Evolutionary conservation across 1,140 invertebrate species (phyloP), one percentile per base, ranked within the genome.

Genomic region (Solenopsis fugax): DNA sequence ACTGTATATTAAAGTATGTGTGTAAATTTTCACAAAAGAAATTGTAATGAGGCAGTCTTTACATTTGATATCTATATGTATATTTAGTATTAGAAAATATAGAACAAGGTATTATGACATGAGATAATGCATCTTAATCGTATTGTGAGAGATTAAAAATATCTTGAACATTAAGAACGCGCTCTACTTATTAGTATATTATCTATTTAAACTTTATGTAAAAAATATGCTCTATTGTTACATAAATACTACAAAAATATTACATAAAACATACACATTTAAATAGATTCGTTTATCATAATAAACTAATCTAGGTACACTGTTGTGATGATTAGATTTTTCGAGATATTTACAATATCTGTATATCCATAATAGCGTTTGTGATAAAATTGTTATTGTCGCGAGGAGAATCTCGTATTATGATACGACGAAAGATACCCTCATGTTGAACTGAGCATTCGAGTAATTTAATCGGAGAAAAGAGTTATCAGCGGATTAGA

Each of bases 351-450:
- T 54, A 54, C 10, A 37, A 24, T 56, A 34, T 73, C 1, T n/a
- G n/a, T n/a, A n/a, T n/a, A n/a, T n/a, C 13, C 50, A 56, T 13
- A 75, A 41, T 75, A 58, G 12, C 6, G 37, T 56, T 4, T 37
- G 41, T 41, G 54, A 67, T 69, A 21, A 73, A 34, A 73, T 73
- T 56, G 34, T 58, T 76, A 76, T 37, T 41, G 34, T 58, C 16
- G 12, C 29, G 4, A 56, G n/a, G 34, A 64, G 2, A 21, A 50
- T 12, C 21, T 12, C 21, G 4, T 12, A 29, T 72, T 72, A 50
- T 24, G 37, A 34, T 18, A 52, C 1, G 1, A 45, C 3, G n/a
- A 50, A 41, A 29, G 24, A 60, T 4, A 29, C n/a, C 5, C 24
- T 1, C 2, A 18, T 60, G 45, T 76, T 76, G 13, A 60, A 4